A percentile compares a stretch with the other conserved stretches of the same genome.
These are phyloP conservation scores for Ciconia maguari DNA, from an alignment of 2,113 vertebrate genomes.

Conservation along the genomic window DNA sequence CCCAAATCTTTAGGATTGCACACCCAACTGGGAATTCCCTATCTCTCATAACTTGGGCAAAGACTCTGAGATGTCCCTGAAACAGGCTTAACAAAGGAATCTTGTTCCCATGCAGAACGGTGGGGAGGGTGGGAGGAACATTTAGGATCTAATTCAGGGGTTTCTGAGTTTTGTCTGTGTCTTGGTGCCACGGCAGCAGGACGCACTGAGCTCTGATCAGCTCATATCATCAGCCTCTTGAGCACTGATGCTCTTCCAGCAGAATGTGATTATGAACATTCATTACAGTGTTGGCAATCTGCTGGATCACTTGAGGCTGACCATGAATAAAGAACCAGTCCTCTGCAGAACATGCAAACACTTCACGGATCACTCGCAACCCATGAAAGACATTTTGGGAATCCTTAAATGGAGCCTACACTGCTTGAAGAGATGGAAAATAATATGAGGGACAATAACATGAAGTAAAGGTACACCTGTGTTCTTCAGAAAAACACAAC, in stretches of 20 bases:
- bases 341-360: not conserved
- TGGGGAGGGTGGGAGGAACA: not conserved
- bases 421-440: not conserved
- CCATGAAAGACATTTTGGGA: not conserved
- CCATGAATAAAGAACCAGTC: not conserved
- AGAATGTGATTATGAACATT: not conserved
- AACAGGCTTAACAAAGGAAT: not conserved
- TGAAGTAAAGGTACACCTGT: fast-evolving
- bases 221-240: not conserved
- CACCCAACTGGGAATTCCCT: not conserved
- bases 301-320: not conserved
- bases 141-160: not conserved
- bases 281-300: not conserved
- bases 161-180: not conserved
- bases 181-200: not conserved
- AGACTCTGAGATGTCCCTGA: not conserved
- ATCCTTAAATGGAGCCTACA: not conserved
- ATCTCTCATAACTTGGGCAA: not conserved
- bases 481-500: not conserved
- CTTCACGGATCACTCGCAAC: not conserved
- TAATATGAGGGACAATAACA: not conserved
- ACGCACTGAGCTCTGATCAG: not conserved
- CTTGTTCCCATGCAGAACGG: not conserved
- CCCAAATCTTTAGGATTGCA: not conserved
- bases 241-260: not conserved